These are phyloP conservation scores for Entomyzon cyanotis DNA, from an alignment of 2,113 vertebrate genomes.

Conservation along the genomic window DNA sequence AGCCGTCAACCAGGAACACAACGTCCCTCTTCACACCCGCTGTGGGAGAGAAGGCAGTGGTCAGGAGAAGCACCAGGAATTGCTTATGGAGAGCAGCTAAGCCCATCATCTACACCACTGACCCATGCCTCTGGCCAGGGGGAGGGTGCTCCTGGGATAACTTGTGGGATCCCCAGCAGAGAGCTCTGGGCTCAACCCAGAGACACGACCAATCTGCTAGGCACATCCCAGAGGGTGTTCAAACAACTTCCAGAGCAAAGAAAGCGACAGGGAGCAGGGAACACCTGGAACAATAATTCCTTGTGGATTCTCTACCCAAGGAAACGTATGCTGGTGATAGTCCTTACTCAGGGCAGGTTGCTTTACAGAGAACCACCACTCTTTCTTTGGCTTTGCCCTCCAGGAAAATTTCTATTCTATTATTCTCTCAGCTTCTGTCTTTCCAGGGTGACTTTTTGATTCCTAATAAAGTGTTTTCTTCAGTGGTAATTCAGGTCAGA, in stretches of 20 bases:
- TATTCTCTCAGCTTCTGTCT: not conserved
- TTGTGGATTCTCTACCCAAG: not conserved
- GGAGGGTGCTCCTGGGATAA: not conserved
- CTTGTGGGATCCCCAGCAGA: not conserved
- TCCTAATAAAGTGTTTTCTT: not conserved
- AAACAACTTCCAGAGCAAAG: not conserved
- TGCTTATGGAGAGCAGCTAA: not conserved
- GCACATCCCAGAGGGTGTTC: not conserved
- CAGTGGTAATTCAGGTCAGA: not conserved
- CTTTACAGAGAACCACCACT: not conserved
- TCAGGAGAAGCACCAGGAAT: not conserved
- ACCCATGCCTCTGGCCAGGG: not conserved
- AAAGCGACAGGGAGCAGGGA: not conserved
- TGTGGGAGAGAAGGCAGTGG: not conserved
- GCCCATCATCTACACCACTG: not conserved
- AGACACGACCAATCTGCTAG: not conserved
- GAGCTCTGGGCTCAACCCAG: not conserved
- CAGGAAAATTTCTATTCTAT: not conserved
- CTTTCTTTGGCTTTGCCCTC: not conserved
- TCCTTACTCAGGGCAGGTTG: not conserved
- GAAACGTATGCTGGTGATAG: not conserved
- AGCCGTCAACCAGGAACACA: constrained; percentile 92
- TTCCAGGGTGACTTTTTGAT: not conserved
- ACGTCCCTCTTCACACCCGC: constrained; percentile 83
- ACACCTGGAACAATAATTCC: not conserved